Evolutionary conservation across 1,140 invertebrate species (phyloP).

Genomic region (Pogonognathellus flavescens): DNA sequence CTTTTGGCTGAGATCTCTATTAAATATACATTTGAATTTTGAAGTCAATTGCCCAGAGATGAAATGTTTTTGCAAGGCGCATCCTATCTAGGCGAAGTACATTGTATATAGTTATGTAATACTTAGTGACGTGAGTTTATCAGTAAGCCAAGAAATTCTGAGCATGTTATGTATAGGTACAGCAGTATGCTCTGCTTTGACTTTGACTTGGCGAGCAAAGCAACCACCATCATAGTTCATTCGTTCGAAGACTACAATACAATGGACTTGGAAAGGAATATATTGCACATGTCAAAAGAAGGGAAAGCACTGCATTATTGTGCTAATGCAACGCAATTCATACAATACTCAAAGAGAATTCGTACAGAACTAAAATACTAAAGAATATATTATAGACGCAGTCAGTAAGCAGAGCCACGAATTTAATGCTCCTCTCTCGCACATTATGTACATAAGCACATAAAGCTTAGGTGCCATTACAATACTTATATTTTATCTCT

Average conservation of each 20-base stretch:
- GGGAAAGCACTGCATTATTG: slow-evolving; percentile 43
- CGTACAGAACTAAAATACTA: slow-evolving; percentile 24
- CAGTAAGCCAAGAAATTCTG: too few species aligned
- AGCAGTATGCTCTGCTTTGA: background rate
- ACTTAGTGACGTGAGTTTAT: too few species aligned
- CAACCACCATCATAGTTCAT: slow-evolving; percentile 9
- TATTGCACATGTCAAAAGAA: slow-evolving; percentile 46
- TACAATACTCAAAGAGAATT: slow-evolving; percentile 27
- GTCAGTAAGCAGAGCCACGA: background rate
- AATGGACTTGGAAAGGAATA: slow-evolving; percentile 47
- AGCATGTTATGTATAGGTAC: background rate
- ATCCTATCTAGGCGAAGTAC: background rate
- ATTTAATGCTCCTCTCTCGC: slow-evolving; percentile 3
- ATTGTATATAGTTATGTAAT: too few species aligned
- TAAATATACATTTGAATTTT: slow-evolving; percentile 36
- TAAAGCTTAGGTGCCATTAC: too few species aligned
- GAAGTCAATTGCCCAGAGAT: background rate
- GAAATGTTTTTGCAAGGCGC: slow-evolving; percentile 36
- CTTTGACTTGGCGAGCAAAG: slow-evolving; percentile 3
- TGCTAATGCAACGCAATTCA: slow-evolving; percentile 44
- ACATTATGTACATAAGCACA: too few species aligned
- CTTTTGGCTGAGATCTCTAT: slow-evolving; percentile 3
- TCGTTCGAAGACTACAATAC: slow-evolving; percentile 42
- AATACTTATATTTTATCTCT: too few species aligned
- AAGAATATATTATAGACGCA: slow-evolving; percentile 31